A percentile compares a stretch with the other conserved stretches of the same genome.
Evolutionary conservation across 2,113 vertebrate species (phyloP).

Genomic region (Diadophis punctatus): DNA sequence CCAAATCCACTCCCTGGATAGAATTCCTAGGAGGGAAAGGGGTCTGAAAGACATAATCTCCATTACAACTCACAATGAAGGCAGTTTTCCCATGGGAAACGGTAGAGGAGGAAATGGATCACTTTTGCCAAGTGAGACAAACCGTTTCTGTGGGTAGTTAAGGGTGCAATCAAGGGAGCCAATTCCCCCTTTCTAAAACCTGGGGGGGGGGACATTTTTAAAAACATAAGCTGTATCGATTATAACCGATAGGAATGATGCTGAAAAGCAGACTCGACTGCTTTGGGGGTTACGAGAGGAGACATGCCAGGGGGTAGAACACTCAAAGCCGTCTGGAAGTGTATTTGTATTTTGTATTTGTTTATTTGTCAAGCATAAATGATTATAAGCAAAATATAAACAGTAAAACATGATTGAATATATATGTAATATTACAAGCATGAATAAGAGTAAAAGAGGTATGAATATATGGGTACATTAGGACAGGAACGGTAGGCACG

Average conservation of each 20-base stretch:
- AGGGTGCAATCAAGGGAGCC: conserved; percentile 42
- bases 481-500: no score
- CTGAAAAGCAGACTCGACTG: neutral
- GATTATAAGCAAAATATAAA: no score
- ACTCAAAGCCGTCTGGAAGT: neutral
- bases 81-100: conserved; percentile 50
- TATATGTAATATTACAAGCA: no score
- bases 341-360: no score
- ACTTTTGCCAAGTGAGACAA: conserved; percentile 31
- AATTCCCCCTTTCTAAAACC: conserved; percentile 18
- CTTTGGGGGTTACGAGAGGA: neutral
- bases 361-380: no score
- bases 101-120: neutral
- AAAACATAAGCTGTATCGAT: conserved; percentile 1
- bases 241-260: neutral
- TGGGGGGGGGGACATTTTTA: neutral
- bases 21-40: conserved; percentile 18
- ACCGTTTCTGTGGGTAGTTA: conserved; percentile 46
- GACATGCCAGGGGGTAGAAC: conserved; percentile 12
- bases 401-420: no score
- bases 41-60: conserved; percentile 10
- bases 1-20: conserved; percentile 37
- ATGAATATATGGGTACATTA: no score
- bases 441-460: no score
- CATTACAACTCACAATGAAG: conserved; percentile 44